Evolutionary conservation across 2,888 invertebrate genomes (phyloP).

Genomic region (Meganola albula): DNA sequence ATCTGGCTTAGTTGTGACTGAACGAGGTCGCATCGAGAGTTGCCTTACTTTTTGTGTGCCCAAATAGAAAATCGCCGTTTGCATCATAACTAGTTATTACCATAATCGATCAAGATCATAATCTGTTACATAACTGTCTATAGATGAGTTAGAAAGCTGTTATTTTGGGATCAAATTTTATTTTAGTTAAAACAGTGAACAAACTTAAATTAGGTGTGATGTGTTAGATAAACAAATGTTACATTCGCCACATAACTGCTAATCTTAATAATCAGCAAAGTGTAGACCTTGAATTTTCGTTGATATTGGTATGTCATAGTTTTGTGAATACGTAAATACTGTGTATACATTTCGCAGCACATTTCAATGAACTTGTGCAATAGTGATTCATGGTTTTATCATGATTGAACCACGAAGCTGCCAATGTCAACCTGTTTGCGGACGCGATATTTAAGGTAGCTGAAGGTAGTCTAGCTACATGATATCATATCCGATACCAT

Average conservation of each 20-base stretch:
- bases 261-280: slow-evolving; percentile 26
- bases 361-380: too few species aligned
- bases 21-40: slow-evolving; percentile 52
- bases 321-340: too few species aligned
- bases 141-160: slow-evolving; percentile 54
- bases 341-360: too few species aligned
- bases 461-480: too few species aligned
- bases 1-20: slow-evolving; percentile 34
- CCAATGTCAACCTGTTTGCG: slow-evolving; percentile 46
- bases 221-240: slow-evolving; percentile 25
- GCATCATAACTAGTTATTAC: slow-evolving; percentile 59
- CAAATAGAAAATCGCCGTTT: slow-evolving; percentile 47
- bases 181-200: slow-evolving; percentile 24
- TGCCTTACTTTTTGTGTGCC: slow-evolving; percentile 42
- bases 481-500: too few species aligned
- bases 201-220: slow-evolving; percentile 12
- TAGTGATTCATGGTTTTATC: slow-evolving; percentile 33
- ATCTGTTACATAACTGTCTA: slow-evolving; percentile 56
- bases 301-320: slow-evolving; percentile 18
- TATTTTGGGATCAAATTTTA: slow-evolving; percentile 31
- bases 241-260: slow-evolving; percentile 20
- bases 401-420: slow-evolving; percentile 29
- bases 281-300: slow-evolving; percentile 26
- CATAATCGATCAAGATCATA: slow-evolving; percentile 69
- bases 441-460: slow-evolving; percentile 25